Percentiles rank a stretch among this genome's conserved stretches.
These are phyloP conservation scores for Brachypodius melanocephalos DNA, from an alignment of 2,113 vertebrate species.

Conservation along the genomic window DNA sequence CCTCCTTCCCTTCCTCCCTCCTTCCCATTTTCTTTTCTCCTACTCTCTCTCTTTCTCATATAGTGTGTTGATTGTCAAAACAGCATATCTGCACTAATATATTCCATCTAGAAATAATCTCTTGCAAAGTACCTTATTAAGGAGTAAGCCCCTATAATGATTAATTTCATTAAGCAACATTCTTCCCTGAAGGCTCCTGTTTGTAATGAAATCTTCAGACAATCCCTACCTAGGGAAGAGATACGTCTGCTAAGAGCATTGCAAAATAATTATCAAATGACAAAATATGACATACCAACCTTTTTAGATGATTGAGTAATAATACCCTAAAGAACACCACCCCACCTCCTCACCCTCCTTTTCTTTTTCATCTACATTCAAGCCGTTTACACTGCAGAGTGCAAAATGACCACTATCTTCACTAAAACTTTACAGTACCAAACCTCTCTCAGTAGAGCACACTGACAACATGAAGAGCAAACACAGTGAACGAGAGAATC, in stretches of 20 bases:
- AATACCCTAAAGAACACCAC: neutral
- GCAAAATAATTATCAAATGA: neutral
- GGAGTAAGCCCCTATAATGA: neutral
- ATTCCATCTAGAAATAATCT: conserved; percentile 2
- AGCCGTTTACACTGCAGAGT: neutral
- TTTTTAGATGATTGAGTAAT: neutral
- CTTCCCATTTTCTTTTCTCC: neutral
- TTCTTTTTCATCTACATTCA: neutral
- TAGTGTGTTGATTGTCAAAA: neutral
- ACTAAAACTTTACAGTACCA: neutral
- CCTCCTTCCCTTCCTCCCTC: neutral
- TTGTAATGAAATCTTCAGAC: conserved; percentile 28
- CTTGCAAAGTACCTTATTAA: conserved; percentile 21
- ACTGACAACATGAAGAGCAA: neutral
- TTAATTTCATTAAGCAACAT: conserved; percentile 38
- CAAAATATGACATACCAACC: neutral
- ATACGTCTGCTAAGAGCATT: neutral
- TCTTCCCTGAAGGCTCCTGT: conserved; percentile 19
- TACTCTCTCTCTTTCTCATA: neutral
- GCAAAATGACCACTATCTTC: neutral
- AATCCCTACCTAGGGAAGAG: neutral
- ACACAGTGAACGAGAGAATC: neutral
- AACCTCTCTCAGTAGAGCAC: neutral
- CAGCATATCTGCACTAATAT: neutral
- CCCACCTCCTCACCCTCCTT: neutral